These are phyloP conservation scores for Typhlichthys eigenmanni DNA, from an alignment of 2,797 vertebrate species.

Conservation along the genomic window DNA sequence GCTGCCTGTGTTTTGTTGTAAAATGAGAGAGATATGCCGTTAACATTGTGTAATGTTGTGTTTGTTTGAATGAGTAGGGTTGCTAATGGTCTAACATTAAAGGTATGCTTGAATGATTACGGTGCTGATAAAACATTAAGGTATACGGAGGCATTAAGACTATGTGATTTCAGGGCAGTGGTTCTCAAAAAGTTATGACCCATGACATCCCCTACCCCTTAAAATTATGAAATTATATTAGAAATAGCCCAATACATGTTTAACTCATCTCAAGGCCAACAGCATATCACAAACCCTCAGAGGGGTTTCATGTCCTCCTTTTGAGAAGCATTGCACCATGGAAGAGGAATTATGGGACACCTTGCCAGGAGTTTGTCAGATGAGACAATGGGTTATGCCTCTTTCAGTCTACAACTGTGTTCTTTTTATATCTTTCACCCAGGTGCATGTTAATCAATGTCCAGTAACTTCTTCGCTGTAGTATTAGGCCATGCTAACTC, in stretches of 20 bases:
- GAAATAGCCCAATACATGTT: no score
- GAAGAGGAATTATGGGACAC: constrained; percentile 8
- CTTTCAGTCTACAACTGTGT: constrained; percentile 58
- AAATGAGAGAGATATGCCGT: constrained; percentile 52
- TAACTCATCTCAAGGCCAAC: no score
- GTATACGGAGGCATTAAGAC: neutral
- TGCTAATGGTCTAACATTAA: constrained; percentile 9
- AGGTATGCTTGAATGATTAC: constrained; percentile 16
- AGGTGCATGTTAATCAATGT: constrained; percentile 86
- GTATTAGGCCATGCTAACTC: constrained; percentile 81
- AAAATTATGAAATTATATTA: no score
- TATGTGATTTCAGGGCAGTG: no score
- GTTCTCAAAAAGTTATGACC: no score
- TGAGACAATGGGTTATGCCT: constrained; percentile 47
- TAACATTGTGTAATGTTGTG: constrained; percentile 25
- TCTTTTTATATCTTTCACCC: constrained; percentile 73
- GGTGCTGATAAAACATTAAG: constrained; percentile 2
- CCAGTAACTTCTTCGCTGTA: constrained; percentile 80
- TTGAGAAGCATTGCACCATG: neutral
- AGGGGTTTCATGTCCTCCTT: neutral
- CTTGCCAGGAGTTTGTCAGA: constrained; percentile 51
- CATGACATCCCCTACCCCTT: no score
- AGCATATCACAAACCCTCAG: neutral
- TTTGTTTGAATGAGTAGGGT: constrained; percentile 15
- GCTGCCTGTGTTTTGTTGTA: constrained; percentile 56